Evolutionary conservation across 1,140 invertebrate genomes (phyloP), one percentile per base, ranked within the genome.

Genomic region (Drosophila kikkawai): DNA sequence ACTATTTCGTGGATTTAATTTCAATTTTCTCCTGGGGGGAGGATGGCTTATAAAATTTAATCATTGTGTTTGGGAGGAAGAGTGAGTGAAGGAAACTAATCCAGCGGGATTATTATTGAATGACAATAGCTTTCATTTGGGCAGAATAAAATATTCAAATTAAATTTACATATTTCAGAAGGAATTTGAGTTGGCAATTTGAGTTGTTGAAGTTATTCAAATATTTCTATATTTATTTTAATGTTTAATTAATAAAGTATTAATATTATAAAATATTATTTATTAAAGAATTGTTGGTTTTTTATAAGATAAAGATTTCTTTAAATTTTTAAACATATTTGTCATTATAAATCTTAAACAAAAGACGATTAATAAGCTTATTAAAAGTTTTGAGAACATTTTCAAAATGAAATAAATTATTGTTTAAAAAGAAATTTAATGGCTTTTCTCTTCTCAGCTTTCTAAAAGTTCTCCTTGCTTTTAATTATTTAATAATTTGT

Each of bases 91-190:
- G 22, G 13, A 56, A 48, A 41, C 12, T 12, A 64, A 19, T 45
- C 22, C 19, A 59, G 12, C 4, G n/a, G 56, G 9, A 26, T 44
- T 58, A 59, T 13, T 45, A 45, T 59, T 59, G 36, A 42, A 29
- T 56, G 34, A 22, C 34, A 55, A 4, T 55, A 17, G 4, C n/a
- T 22, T 22, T 55, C 15, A 37, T 39, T 22, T 37, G 2, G 13
- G 8, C 4, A 3, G 19, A 5, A 26, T 39, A 26, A 39, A 56
- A 39, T 56, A 55, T 55, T 22, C 34, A 55, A 37, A 55, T 55
- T 22, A 15, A 22, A 37, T 22, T 55, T 37, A 37, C 34, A 39
- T 37, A 55, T 9, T 22, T 55, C 22, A 15, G 4, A 4, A 37
- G 1, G 8, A 55, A 37, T 55, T 37, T 0, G 4, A 37, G 19